Conservation (phyloP, 2,113 vertebrate species). For the Phoenicopterus ruber region DNA sequence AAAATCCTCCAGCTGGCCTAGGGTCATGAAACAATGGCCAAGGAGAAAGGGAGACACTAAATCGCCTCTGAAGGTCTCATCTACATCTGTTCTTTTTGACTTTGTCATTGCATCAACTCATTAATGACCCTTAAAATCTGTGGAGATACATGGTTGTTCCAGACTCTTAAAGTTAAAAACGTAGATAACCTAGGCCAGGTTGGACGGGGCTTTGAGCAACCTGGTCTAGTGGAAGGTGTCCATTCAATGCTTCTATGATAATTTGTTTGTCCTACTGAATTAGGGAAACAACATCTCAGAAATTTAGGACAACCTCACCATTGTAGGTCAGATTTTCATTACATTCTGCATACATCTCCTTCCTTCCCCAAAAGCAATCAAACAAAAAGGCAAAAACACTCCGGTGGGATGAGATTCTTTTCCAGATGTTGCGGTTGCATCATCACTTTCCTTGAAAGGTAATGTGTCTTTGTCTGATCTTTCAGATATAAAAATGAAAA, state of each 20-base stretch:
- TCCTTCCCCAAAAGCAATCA: not conserved
- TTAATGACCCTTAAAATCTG: not conserved
- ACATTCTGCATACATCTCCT: not conserved
- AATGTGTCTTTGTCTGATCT: not conserved
- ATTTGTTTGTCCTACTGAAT: not conserved
- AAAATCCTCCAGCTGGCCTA: not conserved
- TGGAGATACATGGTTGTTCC: not conserved
- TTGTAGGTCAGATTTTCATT: not conserved
- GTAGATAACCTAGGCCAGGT: too few relatives aligned
- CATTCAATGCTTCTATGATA: too few relatives aligned
- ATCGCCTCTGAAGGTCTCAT: not conserved
- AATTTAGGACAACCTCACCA: not conserved
- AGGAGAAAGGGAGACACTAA: not conserved
- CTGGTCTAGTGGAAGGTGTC: too few relatives aligned
- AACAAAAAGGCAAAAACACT: not conserved
- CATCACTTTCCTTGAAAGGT: not conserved
- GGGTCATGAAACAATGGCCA: not conserved
- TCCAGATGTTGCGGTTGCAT: not conserved
- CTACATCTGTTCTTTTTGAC: not conserved
- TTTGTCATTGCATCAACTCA: not conserved
- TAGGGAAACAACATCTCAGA: not conserved
- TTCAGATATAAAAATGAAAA: not conserved
- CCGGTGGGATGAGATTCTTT: not conserved
- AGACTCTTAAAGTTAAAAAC: not conserved
- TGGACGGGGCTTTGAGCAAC: too few relatives aligned